Base-by-base conservation (phyloP, 2,888 invertebrate genomes). In the Xylocampa areola region DNA sequence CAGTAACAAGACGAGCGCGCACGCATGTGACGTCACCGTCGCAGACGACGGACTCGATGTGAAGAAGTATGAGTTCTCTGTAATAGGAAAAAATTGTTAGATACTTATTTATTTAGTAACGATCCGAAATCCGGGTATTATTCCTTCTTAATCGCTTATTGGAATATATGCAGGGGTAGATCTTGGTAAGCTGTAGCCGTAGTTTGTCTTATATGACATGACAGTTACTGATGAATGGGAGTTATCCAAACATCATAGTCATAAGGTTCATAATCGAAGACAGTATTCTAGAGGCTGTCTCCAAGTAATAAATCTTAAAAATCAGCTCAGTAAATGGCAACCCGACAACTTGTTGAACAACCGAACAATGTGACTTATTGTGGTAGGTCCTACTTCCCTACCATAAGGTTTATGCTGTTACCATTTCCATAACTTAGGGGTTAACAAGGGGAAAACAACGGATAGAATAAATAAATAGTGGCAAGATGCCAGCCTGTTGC, bases 31-130 rank as follows among this genome's bases (percentile, higher is more conserved):
- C 5, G 57, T 19, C 1, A 49, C n/a, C 21, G 75, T 44, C 1
- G 78, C 51, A 0, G 84, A 64, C 1, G 83, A 68, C 0, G 77
- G 53, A 0, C 47, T 63, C 2, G 81, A 65, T 1, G 86, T 77
- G 74, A 88, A 88, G 76, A 82, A 84, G 66, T 63, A 81, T 0
- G 71, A 72, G 19, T 49, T 76, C 53, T 83, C 84, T 85, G 84
- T 2, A 80, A 80, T 43, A 29, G 45, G 51, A 13, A 16, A 55
- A 17, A 17, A 32, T 10, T 17, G 30, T 11, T 11, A 1, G 10
- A n/a, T 30, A 17, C 2, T 4, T 4, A 2, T 4, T 21, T 21
- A 21, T 1, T 21, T 7, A 21, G 7, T 4, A 21, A 21, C n/a
- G n/a, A n/a, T n/a, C n/a, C n/a, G n/a, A n/a, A n/a, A n/a, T n/a